Evolutionary conservation across 1,140 invertebrate genomes (phyloP).

Genomic region (Amphibalanus amphitrite): DNA sequence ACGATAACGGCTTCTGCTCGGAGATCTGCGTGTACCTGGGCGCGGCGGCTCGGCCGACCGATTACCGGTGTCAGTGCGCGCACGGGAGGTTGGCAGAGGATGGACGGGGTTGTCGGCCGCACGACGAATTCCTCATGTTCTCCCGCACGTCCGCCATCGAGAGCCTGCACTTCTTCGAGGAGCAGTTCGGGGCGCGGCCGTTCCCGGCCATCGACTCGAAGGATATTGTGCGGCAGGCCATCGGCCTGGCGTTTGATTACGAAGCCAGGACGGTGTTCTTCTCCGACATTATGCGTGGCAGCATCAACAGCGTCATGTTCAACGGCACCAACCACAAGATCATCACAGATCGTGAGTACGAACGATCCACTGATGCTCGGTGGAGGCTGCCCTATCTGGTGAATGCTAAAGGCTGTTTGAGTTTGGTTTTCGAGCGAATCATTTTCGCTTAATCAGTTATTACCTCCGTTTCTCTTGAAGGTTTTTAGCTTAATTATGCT

Average conservation of each 20-base stretch:
- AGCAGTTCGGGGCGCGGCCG: conserved; percentile 51
- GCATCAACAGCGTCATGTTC: conserved; percentile 65
- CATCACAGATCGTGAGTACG: conserved; percentile 43
- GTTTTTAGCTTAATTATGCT: too few species aligned
- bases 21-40: conserved; percentile 64
- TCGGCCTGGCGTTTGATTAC: conserved; percentile 66
- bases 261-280: conserved; percentile 50
- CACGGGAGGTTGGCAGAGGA: conserved; percentile 47
- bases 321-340: conserved; percentile 52
- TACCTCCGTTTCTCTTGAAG: too few species aligned
- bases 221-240: conserved; percentile 58
- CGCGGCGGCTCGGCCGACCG: conserved; percentile 18
- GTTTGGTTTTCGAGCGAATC: too few species aligned
- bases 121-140: conserved; percentile 56
- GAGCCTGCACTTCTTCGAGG: conserved; percentile 50
- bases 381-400: too few species aligned
- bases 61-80: conserved; percentile 48
- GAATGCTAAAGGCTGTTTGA: too few species aligned
- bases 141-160: conserved; percentile 53
- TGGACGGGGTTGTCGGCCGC: conserved; percentile 43
- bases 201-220: conserved; percentile 50
- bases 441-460: too few species aligned
- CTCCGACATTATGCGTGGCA: conserved; percentile 67
- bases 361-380: neutral
- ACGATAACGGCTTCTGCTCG: conserved; percentile 54